These are phyloP conservation scores for Lasioglossum malachurum DNA, from an alignment of 2,888 invertebrate species.

Conservation along the genomic window DNA sequence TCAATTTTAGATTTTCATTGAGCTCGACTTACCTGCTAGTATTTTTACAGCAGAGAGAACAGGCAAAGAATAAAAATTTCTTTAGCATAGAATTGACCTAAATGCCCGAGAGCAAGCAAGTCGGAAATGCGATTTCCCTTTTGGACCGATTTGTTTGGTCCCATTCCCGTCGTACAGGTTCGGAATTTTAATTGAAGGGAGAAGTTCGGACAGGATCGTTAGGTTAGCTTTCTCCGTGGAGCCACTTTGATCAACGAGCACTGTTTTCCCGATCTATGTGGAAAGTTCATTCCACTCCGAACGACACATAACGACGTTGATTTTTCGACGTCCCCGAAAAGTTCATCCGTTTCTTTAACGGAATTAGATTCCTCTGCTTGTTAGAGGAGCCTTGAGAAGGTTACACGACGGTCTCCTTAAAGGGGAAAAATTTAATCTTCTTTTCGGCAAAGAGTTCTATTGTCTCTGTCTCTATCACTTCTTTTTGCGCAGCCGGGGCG, in stretches of 20 bases:
- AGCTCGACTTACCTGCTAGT: background rate
- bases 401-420: background rate
- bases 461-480: background rate
- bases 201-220: background rate
- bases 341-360: background rate
- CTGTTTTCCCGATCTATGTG: background rate
- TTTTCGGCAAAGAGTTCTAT: background rate
- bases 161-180: background rate
- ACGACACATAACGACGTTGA: background rate
- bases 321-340: background rate
- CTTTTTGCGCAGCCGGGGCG: background rate
- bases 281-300: background rate
- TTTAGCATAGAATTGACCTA: background rate
- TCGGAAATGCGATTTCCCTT: background rate
- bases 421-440: background rate
- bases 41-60: background rate
- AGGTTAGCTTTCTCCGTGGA: background rate
- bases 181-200: background rate
- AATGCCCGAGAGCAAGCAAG: background rate
- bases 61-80: background rate
- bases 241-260: background rate
- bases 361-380: background rate
- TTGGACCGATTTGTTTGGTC: background rate
- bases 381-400: background rate
- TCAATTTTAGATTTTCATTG: too few species aligned